Evolutionary conservation across 2,888 invertebrate species (phyloP), one percentile per base, ranked within the genome.

Genomic region (Physocephala rufipes): DNA sequence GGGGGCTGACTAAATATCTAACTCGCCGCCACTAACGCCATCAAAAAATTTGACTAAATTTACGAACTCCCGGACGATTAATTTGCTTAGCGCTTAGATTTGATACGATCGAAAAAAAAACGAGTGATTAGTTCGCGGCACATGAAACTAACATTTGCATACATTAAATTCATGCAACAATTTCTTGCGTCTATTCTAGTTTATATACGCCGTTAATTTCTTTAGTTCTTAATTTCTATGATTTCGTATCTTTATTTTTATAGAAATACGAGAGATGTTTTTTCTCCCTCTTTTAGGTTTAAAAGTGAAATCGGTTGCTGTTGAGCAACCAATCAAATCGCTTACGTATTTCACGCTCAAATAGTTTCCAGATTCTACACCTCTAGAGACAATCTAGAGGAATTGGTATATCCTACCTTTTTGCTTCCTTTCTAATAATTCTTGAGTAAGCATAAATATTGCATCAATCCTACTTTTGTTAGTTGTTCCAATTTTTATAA

Each of bases 261-360:
- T 24, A 67, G 59, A 59, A 45, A 26, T 47, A 47, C 28, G 55
- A 45, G 36, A 55, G 15, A 26, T 43, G 55, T 43, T 58, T 58
- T 30, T 28, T 58, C 2, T 58, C 36, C 36, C 24, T 58, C n/a
- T n/a, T n/a, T 51, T 68, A 67, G 49, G 43, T 36, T 66, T 55
- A 47, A 47, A 67, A 67, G 61, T 67, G 67, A 59, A 47, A n/a
- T 67, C 30, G 67, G 67, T 61, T 67, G 67, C 59, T 67, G 36
- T 19, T 51, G 55, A 21, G 24, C 36, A 66, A 65, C 28, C 58
- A 49, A 51, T 30, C 51, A 30, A 47, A 43, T 15, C 51, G 30
- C 51, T 65, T 36, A 24, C 24, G 21, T 58, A 66, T 67, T 61
- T 67, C 47, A 59, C 59, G 58, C 59, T 15, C 45, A 49, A 43